phyloP scores from a whole-genome alignment of 2,797 vertebrate genomes.

The Gymnocypris eckloni region DNA sequence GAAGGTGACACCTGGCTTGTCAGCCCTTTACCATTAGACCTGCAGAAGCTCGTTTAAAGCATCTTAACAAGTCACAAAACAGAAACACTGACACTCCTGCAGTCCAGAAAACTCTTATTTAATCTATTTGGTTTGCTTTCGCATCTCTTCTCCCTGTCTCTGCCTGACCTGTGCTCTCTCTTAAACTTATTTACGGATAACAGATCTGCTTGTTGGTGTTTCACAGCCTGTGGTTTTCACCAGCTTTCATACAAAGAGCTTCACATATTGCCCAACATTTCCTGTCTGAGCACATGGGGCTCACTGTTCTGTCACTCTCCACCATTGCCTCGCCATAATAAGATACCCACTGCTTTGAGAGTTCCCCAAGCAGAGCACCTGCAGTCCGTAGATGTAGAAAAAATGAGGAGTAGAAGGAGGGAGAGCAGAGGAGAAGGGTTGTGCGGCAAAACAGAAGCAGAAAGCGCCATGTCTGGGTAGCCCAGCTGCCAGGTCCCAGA shows the following conservation, averaged over 20 bases:
- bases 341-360: conserved; percentile 66
- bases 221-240: conserved; percentile 41
- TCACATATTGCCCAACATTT: conserved; percentile 38
- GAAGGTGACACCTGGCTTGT: conserved; percentile 39
- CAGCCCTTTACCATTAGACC: conserved; percentile 23
- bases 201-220: conserved; percentile 36
- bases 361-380: conserved; percentile 65
- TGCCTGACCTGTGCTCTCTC: conserved; percentile 1
- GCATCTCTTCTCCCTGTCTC: neutral
- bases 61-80: conserved; percentile 40
- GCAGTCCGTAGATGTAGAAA: conserved; percentile 68
- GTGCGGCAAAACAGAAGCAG: conserved; percentile 53
- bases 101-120: conserved; percentile 26
- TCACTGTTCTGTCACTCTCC: conserved; percentile 29
- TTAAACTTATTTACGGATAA: conserved; percentile 44
- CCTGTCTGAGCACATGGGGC: conserved; percentile 33
- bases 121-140: conserved; percentile 23
- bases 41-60: conserved; percentile 41
- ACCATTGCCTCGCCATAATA: conserved; percentile 63
- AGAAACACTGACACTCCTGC: conserved; percentile 9
- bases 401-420: conserved; percentile 41
- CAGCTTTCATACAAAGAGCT: conserved; percentile 42
- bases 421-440: conserved; percentile 45
- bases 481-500: conserved; percentile 68
- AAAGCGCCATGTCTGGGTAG: conserved; percentile 62